Base-by-base conservation (phyloP, 1,140 invertebrate species). In the Sitophilus oryzae region DNA sequence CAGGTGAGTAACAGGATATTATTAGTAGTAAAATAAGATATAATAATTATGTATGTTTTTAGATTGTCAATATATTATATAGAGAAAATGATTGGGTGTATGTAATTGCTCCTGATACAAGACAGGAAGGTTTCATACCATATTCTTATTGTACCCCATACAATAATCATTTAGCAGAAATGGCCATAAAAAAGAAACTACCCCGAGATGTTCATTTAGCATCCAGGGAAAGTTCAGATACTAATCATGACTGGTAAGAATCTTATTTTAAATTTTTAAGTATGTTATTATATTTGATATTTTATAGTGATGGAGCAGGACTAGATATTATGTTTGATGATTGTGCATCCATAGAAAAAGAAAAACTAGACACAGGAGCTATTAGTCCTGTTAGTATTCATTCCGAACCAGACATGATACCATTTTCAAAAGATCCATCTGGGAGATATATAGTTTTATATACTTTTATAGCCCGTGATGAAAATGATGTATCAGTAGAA, bases 31-130 rank as follows among this genome's bases (percentile, higher is more conserved):
- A 15, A 6, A 15, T 38, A 6, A 38, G 8, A 41, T 41, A 20
- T 40, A 40, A 15, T 6, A 15, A 15, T 14, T 6, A 6, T 67
- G 21, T 41, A 48, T 55, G 57, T 56, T 71, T 73, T 11, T 70
- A 88, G 79, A 82, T 93, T 63, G 91, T 95, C 0, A 93, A 93
- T 75, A 85, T 95, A 47, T 73, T 96, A 48, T 96, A 96, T 71
- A 78, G 91, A 63, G 93, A 96, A 71, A 95, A 96, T 70, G 93
- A 96, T 66, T 96, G 93, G 93, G 89, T 94, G 1, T 96, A 96
- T 76, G 91, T 96, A 0, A 93, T 95, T 68, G 84, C 89, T 1
- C 88, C 91, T 41, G 88, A 91, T 54, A 88, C 87, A 21, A 76
- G 89, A 48, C 82, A 88, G 70, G 92, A 96, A 74, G 93, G 93